Percentiles rank a stretch among this genome's conserved stretches.
phyloP scores from a whole-genome alignment of 2,888 invertebrate species.

The Chrysolina oricalcia region DNA sequence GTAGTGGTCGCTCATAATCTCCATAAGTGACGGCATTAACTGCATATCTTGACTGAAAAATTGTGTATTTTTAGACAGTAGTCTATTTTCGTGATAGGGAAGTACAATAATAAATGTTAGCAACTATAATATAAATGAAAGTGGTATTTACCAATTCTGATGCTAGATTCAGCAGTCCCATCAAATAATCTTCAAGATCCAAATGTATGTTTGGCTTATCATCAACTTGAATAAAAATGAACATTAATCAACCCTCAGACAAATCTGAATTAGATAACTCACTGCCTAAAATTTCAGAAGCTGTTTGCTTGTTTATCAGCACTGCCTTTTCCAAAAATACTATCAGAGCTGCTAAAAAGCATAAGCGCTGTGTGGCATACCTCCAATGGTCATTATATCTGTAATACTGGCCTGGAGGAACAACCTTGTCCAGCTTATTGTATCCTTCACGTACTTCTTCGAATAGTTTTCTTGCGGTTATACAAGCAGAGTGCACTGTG shows the following conservation, averaged over 20 bases:
- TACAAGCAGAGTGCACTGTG: slow-evolving; percentile 78
- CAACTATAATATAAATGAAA: no score
- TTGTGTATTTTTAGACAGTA: no score
- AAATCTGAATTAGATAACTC: slow-evolving; percentile 45
- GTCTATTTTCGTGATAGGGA: no score
- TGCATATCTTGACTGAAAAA: slow-evolving; percentile 81
- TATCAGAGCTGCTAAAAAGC: slow-evolving; percentile 84
- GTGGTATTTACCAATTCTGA: slow-evolving; percentile 83
- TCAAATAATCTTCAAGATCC: slow-evolving; percentile 92
- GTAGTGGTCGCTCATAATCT: slow-evolving; percentile 85
- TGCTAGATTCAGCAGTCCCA: slow-evolving; percentile 87
- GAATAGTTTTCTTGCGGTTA: slow-evolving; percentile 79
- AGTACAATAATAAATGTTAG: no score
- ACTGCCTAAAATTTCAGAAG: slow-evolving; percentile 87
- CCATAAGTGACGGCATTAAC: slow-evolving; percentile 91
- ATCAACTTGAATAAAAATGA: slow-evolving; percentile 75
- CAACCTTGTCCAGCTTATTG: slow-evolving; percentile 76
- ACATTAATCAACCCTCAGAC: slow-evolving; percentile 15
- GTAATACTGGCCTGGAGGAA: slow-evolving; percentile 88
- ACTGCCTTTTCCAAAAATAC: slow-evolving; percentile 87
- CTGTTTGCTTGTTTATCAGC: slow-evolving; percentile 82
- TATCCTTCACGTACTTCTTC: slow-evolving; percentile 79
- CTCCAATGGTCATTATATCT: slow-evolving; percentile 93
- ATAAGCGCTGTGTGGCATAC: slow-evolving; percentile 85
- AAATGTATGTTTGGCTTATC: slow-evolving; percentile 87